Evolutionary conservation across 2,797 vertebrate genomes (phyloP), one percentile per base, ranked within the genome.

Genomic region (Anisognathus igniventris): DNA sequence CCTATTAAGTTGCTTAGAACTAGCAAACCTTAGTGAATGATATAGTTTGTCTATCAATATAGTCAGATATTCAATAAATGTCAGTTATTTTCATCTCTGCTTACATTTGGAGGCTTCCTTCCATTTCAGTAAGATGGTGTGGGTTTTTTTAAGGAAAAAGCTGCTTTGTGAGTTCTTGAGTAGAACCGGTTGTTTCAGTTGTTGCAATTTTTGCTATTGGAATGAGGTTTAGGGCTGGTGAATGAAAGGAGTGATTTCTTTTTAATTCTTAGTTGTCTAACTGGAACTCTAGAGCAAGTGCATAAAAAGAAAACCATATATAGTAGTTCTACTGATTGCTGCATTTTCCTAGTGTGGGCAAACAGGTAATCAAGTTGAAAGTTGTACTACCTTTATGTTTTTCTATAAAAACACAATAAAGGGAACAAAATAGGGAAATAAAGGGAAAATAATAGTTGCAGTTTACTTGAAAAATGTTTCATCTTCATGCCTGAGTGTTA

Each of bases 131-230:
- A 33, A 84, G 30, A n/a, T 14, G 15, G 2, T 74, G 6, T 19
- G 22, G 22, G 4, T 18, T 57, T 28, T 39, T 50, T 66, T 25
- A 28, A 57, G 37, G 33, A 47, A 61, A 28, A 37, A 45, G 2
- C 6, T 79, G 18, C 56, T 86, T 66, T 88, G 20, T 71, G 39
- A 77, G 17, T 50, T 74, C 50, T 83, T 74, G 27, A 31, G 76
- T 86, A 47, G 90, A 94, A 86, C 86, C 5, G 24, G 42, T 86
- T 95, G n/a, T 90, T 94, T 68, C 78, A 50, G 50, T 89, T 88
- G 77, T 74, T 89, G 66, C 27, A 81, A 2, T 72, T 89, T 62
- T 85, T 51, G 58, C 81, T 76, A 3, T 70, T 82, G 75, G 64
- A 80, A 62, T 79, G 60, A 56, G 40, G 22, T 64, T 83, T 47